Percentiles rank a stretch among this genome's conserved stretches.
Conservation (phyloP, 1,140 invertebrate genomes). For the Episyrphus balteatus region DNA sequence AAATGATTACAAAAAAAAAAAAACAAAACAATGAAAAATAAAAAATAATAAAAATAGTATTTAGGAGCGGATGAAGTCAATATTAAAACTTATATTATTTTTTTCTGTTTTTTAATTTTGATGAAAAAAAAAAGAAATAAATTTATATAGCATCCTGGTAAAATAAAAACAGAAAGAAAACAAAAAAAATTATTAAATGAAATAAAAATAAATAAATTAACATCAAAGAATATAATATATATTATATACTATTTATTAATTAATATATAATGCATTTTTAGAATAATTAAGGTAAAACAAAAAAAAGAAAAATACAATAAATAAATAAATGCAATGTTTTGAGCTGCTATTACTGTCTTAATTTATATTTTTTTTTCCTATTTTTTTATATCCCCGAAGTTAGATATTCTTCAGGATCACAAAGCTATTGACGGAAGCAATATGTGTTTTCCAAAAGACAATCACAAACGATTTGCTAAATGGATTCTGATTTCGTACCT, state of each 20-base stretch:
- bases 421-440: no score
- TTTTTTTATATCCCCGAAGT: background rate
- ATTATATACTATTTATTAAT: background rate
- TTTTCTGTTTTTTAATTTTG: background rate
- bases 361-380: no score
- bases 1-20: background rate
- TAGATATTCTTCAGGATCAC: no score
- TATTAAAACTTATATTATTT: background rate
- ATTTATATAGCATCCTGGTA: background rate
- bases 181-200: no score
- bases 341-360: background rate
- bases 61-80: no score
- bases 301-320: no score
- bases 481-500: no score
- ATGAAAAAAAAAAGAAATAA: no score
- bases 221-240: background rate
- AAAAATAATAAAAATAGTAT: background rate
- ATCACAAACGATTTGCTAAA: no score
- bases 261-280: slow-evolving; percentile 1
- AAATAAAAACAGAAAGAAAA: background rate
- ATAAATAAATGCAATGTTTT: background rate
- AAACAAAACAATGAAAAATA: background rate
- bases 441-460: no score
- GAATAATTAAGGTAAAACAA: background rate
- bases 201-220: background rate